Evolutionary conservation across 2,113 vertebrate genomes (phyloP).

Genomic region (Syngnathoides biaculeatus): DNA sequence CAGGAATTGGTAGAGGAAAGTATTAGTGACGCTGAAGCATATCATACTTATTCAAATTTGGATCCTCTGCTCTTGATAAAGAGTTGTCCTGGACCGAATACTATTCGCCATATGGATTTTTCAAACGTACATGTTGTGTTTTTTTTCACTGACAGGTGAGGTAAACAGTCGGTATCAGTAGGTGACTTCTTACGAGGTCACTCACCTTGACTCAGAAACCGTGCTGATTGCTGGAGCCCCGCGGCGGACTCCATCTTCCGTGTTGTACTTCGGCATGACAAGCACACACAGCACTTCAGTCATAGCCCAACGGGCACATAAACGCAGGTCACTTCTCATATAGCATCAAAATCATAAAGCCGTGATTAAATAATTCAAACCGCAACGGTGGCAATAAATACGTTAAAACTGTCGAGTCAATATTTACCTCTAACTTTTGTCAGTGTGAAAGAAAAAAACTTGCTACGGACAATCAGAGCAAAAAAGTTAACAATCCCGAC

Average conservation of each 20-base stretch:
- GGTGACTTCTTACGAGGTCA: constrained; percentile 19
- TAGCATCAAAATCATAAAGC: constrained; percentile 40
- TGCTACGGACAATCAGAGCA: background rate
- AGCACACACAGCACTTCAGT: constrained; percentile 57
- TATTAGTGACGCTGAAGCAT: background rate
- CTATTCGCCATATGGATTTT: background rate
- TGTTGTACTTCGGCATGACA: constrained; percentile 44
- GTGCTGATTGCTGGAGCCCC: constrained; percentile 69
- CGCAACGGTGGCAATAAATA: constrained; percentile 42
- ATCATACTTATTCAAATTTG: background rate
- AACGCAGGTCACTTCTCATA: constrained; percentile 54
- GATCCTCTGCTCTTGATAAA: background rate
- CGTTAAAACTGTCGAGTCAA: constrained; percentile 47
- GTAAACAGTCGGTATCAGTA: constrained; percentile 16
- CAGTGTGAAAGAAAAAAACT: constrained; percentile 24
- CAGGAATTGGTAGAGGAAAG: background rate
- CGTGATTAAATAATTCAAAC: constrained; percentile 43
- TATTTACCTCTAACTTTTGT: constrained; percentile 35
- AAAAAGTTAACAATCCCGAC: constrained; percentile 27
- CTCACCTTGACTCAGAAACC: constrained; percentile 46
- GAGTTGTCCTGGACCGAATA: background rate
- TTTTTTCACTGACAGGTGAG: constrained; percentile 34
- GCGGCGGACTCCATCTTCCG: constrained; percentile 39
- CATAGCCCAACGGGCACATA: constrained; percentile 56
- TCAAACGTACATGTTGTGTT: background rate